Base-by-base conservation (phyloP, 2,113 vertebrate genomes). In the Lonchura striata region DNA sequence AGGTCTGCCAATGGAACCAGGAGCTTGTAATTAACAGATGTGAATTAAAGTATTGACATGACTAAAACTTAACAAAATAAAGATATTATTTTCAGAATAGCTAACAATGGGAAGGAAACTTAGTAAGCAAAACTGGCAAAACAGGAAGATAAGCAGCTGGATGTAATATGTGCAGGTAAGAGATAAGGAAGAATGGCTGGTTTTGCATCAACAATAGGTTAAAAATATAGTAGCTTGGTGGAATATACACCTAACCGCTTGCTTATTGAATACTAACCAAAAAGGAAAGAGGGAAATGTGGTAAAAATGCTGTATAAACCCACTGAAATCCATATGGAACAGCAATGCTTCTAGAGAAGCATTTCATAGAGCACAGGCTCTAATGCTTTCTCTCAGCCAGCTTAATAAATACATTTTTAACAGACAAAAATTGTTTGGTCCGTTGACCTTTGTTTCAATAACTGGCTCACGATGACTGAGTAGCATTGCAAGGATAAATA, bases 341-440 rank as follows among this genome's bases (percentile, higher is more conserved):
- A 59, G 10, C 54, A 65, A 54, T 65, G 9, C 12, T 65, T 54
- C 39, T 65, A 30, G 21, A 25, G 25, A 85, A 49, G 35, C 25
- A 66, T 66, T 66, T 66, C 5, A 10, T 21, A 50, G 21, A 52
- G 17, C 21, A 37, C 0, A 0, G 11, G 9, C 31, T 68, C 53
- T 22, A 86, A 59, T 44, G 61, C 27, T 52, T 76, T 59, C 37
- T 59, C 37, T 59, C 44, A 37, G 22, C 16, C 0, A 0, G 19
- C 16, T 47, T 42, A 16, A 66, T 66, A 75, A 75, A 65, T 1
- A 6, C 1, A 0, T 11, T 44, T 50, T 37, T 77, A 68, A 59
- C 13, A 42, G 61, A 37, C 0, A 2, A 50, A 76, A 68, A 37
- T 44, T 37, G 10, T 56, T 54, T 47, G 2, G 3, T 13, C 25